Conservation (phyloP, 2,113 vertebrate species). For the Balaeniceps rex region DNA sequence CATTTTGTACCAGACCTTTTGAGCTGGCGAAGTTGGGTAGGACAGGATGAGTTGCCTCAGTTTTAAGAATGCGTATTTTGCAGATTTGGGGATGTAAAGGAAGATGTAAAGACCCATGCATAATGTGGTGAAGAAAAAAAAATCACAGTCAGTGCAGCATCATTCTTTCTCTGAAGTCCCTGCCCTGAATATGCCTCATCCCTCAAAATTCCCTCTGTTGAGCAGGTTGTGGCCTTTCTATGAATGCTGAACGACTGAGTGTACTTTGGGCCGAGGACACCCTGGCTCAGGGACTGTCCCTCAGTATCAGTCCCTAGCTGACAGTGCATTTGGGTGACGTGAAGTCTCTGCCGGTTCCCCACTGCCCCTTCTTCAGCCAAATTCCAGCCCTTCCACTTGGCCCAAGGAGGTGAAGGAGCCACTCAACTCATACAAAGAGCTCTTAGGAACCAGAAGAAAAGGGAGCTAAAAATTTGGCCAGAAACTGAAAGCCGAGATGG, state of each 20-base stretch:
- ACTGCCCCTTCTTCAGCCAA: neutral
- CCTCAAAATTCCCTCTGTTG: neutral
- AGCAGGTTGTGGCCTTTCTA: neutral
- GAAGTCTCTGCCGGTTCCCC: neutral
- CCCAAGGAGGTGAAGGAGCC: neutral
- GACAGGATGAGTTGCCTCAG: neutral
- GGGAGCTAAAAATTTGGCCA: neutral
- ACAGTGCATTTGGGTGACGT: neutral
- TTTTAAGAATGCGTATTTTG: neutral
- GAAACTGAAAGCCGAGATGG: neutral
- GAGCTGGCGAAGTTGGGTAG: neutral
- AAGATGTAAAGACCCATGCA: neutral
- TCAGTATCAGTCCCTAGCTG: neutral
- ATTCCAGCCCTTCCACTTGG: neutral
- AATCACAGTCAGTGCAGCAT: neutral
- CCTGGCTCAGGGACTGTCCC: neutral
- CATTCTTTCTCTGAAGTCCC: neutral
- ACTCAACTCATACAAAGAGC: neutral
- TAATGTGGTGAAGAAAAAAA: neutral
- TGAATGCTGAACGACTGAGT: neutral
- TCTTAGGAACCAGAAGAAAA: neutral
- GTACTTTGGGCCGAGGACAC: neutral
- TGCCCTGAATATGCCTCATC: neutral
- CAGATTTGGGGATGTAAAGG: neutral
- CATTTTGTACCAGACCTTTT: neutral